Base-by-base conservation (phyloP, 2,888 invertebrate species). In the Ophion slaviceki region DNA sequence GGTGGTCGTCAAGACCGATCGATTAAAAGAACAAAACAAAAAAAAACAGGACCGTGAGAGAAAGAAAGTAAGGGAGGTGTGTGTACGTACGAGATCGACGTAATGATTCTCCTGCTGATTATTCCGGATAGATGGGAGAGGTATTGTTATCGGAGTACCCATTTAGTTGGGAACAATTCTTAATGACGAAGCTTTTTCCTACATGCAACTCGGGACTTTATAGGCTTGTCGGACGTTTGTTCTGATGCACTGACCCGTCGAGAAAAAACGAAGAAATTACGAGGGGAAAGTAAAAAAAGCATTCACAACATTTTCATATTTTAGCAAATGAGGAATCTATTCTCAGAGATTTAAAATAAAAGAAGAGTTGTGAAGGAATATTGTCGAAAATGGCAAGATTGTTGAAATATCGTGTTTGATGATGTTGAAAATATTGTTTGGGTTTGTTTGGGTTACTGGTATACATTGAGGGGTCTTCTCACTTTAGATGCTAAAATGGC, bases 21-120 rank as follows among this genome's bases (percentile, higher is more conserved):
- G 86, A 86, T 86, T 86, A 86, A 80, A 86, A 77, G 80, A 71
- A 70, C 11, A 24, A 79, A 61, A 20, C 61, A 11, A 61, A 67
- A 17, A 11, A 53, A 40, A 80, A 59, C 14, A 47, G 11, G 47
- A 11, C 3, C 47, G 47, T 47, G 59, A 62, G 32, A 70, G 62
- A 20, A 53, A 67, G 66, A 67, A 66, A 59, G 32, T 11, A 45
- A 8, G n/a, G 47, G n/a, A 40, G 45, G 61, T 57, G 67, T 67
- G 74, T n/a, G 59, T 59, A 24, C 28, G 68, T 75, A 80, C 72
- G 61, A 72, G 57, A 68, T 77, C 10, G 80, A 80, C 71, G 82
- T 67, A n/a, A 62, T 32, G 79, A 80, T 72, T 57, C 64, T 24
- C 53, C 47, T 20, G 64, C 79, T 64, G 62, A 80, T 80, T 80